Evolutionary conservation across 2,113 vertebrate species (phyloP).

Genomic region (Mungos mungo): DNA sequence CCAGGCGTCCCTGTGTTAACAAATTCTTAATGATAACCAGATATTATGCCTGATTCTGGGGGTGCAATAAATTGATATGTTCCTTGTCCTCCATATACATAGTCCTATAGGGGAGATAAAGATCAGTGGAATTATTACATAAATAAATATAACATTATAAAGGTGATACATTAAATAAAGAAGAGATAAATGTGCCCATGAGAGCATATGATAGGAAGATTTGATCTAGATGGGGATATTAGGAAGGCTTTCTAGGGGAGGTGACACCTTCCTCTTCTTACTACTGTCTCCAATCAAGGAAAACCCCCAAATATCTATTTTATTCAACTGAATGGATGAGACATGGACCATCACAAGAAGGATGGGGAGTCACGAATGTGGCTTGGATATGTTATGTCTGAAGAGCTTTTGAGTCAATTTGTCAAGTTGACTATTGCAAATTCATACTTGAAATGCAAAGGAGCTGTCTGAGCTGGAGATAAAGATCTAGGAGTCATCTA

Average conservation of each 20-base stretch:
- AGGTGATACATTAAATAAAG: not conserved
- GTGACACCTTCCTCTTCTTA: too few species aligned
- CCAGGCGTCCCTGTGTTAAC: not conserved
- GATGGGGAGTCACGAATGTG: not conserved
- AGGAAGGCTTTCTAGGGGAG: not conserved
- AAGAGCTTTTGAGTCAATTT: not conserved
- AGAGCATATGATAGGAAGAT: not conserved
- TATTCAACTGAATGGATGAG: not conserved
- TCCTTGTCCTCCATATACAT: not conserved
- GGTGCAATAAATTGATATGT: not conserved
- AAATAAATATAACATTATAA: not conserved
- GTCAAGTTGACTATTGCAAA: not conserved
- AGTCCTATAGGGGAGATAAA: not conserved
- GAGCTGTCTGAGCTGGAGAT: not conserved
- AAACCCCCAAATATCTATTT: not conserved
- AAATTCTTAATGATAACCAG: not conserved
- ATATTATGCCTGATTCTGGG: not conserved
- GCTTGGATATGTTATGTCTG: not conserved
- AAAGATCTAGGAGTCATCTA: not conserved
- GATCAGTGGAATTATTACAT: not conserved
- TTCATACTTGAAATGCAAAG: not conserved
- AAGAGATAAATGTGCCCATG: not conserved
- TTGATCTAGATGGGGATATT: not conserved
- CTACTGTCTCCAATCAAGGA: too few species aligned
- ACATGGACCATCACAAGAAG: not conserved